Conservation (phyloP, 2,888 invertebrate genomes). For the Oasisia sp. region DNA sequence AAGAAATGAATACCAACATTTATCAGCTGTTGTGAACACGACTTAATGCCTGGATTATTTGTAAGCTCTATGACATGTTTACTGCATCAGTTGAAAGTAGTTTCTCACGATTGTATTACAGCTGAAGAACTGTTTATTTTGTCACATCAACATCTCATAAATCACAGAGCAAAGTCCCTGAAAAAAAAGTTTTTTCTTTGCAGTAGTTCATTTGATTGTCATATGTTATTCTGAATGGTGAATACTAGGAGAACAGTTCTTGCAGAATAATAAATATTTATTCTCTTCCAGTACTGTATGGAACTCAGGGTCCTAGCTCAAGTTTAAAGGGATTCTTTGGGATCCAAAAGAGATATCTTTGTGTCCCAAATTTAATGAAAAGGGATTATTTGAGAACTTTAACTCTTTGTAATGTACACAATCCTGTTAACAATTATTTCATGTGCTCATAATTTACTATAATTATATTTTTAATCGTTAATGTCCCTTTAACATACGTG, state of each 20-base stretch:
- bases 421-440: too few relatives aligned
- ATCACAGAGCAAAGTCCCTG: not conserved
- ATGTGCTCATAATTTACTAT: too few relatives aligned
- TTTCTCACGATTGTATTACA: conserved; percentile 2
- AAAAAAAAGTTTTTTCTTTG: not conserved
- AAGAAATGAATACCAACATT: too few relatives aligned
- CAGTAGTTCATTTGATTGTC: not conserved
- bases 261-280: not conserved
- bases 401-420: too few relatives aligned
- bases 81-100: not conserved
- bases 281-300: not conserved
- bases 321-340: not conserved
- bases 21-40: too few relatives aligned
- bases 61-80: not conserved
- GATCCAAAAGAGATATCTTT: too few relatives aligned
- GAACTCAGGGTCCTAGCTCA: not conserved
- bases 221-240: not conserved
- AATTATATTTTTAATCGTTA: too few relatives aligned
- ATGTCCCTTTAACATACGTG: too few relatives aligned
- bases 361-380: too few relatives aligned
- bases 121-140: not conserved
- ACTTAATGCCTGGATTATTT: too few relatives aligned
- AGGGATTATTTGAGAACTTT: too few relatives aligned
- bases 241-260: not conserved
- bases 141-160: not conserved